phyloP scores from a whole-genome alignment of 2,888 invertebrate species.

The Ormia ochracea region DNA sequence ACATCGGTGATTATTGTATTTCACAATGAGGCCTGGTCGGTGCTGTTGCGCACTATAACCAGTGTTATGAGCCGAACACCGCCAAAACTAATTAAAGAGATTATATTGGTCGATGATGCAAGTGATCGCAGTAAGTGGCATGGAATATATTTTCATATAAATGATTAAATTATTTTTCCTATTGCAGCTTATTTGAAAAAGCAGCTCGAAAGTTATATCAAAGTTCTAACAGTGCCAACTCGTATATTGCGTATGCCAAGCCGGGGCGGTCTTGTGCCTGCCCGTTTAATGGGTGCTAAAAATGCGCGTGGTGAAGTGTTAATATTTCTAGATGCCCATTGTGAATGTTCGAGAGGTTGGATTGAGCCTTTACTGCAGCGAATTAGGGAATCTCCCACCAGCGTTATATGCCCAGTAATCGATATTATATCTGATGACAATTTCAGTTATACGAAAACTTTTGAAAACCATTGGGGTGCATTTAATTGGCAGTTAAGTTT shows the following conservation, averaged over 20 bases:
- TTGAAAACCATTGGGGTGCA: slow-evolving; percentile 97
- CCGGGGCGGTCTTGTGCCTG: slow-evolving; percentile 88
- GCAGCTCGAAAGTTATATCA: slow-evolving; percentile 83
- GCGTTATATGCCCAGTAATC: slow-evolving; percentile 83
- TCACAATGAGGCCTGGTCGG: slow-evolving; percentile 99
- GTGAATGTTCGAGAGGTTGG: slow-evolving; percentile 92
- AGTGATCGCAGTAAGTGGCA: slow-evolving; percentile 85
- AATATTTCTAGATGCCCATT: slow-evolving; percentile 98
- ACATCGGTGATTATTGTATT: slow-evolving; percentile 97
- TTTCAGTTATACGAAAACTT: slow-evolving; percentile 93
- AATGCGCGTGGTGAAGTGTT: slow-evolving; percentile 85
- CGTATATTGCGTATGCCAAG: slow-evolving; percentile 81
- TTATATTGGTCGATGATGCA: slow-evolving; percentile 92
- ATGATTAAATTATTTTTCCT: not conserved
- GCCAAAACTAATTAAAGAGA: slow-evolving; percentile 84
- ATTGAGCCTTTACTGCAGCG: slow-evolving; percentile 84
- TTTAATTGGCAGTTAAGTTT: slow-evolving; percentile 99
- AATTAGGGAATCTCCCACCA: slow-evolving; percentile 72
- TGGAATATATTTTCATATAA: not conserved
- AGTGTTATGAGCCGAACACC: slow-evolving; percentile 95
- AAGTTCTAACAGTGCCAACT: slow-evolving; percentile 81
- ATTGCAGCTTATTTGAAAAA: slow-evolving; percentile 80
- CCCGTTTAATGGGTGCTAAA: slow-evolving; percentile 87
- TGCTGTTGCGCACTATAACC: slow-evolving; percentile 94
- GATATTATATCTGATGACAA: slow-evolving; percentile 97